A percentile compares a stretch with the other conserved stretches of the same genome.
These are phyloP conservation scores for Megaceryle maxima DNA, from an alignment of 2,113 vertebrate genomes.

Conservation along the genomic window DNA sequence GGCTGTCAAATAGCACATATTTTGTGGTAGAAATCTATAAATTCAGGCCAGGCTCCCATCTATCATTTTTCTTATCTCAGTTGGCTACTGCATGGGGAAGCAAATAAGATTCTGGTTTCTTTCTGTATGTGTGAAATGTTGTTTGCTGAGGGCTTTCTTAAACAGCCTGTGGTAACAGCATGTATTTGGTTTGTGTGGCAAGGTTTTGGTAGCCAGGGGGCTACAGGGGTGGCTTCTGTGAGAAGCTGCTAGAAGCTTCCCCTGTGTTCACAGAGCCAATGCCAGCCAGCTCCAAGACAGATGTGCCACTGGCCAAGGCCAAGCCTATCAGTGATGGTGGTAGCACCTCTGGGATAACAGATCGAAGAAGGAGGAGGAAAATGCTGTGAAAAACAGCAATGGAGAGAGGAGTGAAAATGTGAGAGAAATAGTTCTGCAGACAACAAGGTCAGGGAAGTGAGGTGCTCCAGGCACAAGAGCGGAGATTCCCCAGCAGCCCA, in stretches of 20 bases:
- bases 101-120: neutral
- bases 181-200: neutral
- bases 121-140: neutral
- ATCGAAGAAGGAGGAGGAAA: neutral
- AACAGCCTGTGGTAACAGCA: neutral
- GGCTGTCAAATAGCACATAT: neutral
- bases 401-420: neutral
- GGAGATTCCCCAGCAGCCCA: neutral
- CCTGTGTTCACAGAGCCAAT: fast-evolving
- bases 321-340: neutral
- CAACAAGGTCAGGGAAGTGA: neutral
- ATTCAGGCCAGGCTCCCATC: constrained; percentile 40
- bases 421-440: neutral
- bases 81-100: neutral
- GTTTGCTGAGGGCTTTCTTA: neutral
- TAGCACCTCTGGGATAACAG: neutral
- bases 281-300: fast-evolving
- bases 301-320: neutral
- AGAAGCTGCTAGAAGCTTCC: neutral
- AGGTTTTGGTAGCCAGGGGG: neutral
- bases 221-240: neutral
- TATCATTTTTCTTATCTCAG: constrained; percentile 54
- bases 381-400: neutral
- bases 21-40: constrained; percentile 51
- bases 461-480: neutral